Conservation (phyloP, 2,888 invertebrate genomes). For the Acleris emargana region DNA sequence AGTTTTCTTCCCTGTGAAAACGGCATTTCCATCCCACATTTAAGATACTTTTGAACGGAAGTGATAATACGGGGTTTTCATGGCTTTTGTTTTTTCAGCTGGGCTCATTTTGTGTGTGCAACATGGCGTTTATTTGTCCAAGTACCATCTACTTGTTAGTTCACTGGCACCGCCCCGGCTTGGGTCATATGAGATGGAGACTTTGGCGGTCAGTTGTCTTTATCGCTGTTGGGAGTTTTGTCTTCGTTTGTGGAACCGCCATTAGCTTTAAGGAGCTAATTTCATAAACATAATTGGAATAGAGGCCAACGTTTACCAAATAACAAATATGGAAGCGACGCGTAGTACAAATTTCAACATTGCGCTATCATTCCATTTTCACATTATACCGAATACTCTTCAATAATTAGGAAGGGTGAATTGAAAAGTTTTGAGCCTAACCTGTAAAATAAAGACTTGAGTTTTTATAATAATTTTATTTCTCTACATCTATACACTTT, state of each 20-base stretch:
- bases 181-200: slow-evolving; percentile 52
- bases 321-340: background rate
- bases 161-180: slow-evolving; percentile 55
- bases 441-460: too few relatives aligned
- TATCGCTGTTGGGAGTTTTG: slow-evolving; percentile 44
- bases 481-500: too few relatives aligned
- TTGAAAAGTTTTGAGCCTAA: too few relatives aligned
- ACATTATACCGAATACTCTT: slow-evolving; percentile 28
- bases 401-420: slow-evolving; percentile 36
- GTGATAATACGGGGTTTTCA: too few relatives aligned
- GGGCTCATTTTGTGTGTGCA: slow-evolving; percentile 58
- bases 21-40: too few relatives aligned
- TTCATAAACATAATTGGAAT: too few relatives aligned
- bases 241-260: slow-evolving; percentile 49
- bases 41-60: too few relatives aligned
- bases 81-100: slow-evolving; percentile 51
- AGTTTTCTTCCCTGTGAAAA: too few relatives aligned
- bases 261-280: slow-evolving; percentile 52
- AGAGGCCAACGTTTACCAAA: too few relatives aligned
- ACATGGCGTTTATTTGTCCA: slow-evolving; percentile 66
- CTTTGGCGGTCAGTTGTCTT: slow-evolving; percentile 47
- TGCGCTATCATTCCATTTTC: slow-evolving; percentile 26
- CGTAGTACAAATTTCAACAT: background rate
- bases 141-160: slow-evolving; percentile 51
- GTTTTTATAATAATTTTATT: too few relatives aligned